Evolutionary conservation across 2,797 vertebrate genomes (phyloP).

Genomic region (Rhinella marina): DNA sequence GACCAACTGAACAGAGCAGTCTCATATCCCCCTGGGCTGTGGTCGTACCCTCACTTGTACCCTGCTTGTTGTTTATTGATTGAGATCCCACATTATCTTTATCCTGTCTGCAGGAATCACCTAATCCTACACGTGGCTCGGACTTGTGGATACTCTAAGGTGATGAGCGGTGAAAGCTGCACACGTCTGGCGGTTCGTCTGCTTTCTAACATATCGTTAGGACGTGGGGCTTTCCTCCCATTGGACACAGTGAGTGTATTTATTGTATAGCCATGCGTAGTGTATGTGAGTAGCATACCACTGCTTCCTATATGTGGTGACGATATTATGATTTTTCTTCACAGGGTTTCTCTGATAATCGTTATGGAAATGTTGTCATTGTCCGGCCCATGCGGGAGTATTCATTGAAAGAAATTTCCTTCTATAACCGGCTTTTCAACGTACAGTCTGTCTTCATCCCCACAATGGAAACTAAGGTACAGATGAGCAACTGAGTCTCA

Average conservation of each 20-base stretch:
- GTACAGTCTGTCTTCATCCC: constrained; percentile 78
- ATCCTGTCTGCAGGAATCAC: constrained; percentile 77
- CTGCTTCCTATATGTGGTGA: no score
- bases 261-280: neutral
- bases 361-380: constrained; percentile 80
- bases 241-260: constrained; percentile 83
- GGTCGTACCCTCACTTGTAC: no score
- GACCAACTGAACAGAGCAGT: no score
- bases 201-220: constrained; percentile 86
- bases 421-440: constrained; percentile 84
- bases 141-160: constrained; percentile 80
- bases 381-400: constrained; percentile 95
- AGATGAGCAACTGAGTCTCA: neutral
- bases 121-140: constrained; percentile 86
- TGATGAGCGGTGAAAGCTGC: constrained; percentile 91
- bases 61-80: no score
- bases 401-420: constrained; percentile 86
- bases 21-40: no score
- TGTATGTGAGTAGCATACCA: neutral
- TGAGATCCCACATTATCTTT: no score
- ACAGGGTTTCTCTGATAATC: constrained; percentile 87
- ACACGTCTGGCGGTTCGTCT: constrained; percentile 87
- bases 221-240: constrained; percentile 89
- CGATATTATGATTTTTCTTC: neutral
- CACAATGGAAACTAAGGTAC: constrained; percentile 84